phyloP scores from a whole-genome alignment of 2,113 vertebrate species.

The Phoenicopterus ruber region DNA sequence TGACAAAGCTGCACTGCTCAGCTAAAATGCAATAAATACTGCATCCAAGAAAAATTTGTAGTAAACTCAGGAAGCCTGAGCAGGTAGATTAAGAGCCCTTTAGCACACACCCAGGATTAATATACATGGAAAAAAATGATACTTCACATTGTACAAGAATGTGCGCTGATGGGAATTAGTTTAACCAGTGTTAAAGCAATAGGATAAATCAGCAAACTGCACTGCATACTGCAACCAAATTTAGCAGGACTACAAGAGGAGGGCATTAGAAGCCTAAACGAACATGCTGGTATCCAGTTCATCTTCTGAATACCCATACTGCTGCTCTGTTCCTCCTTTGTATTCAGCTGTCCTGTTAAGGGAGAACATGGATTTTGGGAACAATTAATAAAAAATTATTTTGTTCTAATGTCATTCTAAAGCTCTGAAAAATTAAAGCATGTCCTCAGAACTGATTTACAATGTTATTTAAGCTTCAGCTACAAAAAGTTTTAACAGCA shows the following conservation, averaged over 20 bases:
- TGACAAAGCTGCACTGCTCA: not conserved
- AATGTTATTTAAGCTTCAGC: not conserved
- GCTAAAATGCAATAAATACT: not conserved
- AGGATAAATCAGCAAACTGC: not conserved
- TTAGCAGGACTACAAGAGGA: not conserved
- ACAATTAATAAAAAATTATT: not conserved
- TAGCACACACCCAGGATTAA: not conserved
- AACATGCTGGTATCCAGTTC: not conserved
- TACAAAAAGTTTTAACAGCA: not conserved
- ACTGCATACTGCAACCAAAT: not conserved
- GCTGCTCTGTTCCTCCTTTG: not conserved
- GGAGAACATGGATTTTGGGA: not conserved
- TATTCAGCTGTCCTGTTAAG: not conserved
- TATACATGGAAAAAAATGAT: not conserved
- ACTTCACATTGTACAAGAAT: not conserved
- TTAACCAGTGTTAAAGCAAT: not conserved
- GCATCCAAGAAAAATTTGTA: not conserved
- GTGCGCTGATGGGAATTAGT: not conserved
- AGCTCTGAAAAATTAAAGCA: not conserved
- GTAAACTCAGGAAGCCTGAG: not conserved
- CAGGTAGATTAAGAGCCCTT: not conserved
- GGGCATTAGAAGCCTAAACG: not conserved
- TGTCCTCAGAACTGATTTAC: not conserved
- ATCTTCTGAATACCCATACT: not conserved
- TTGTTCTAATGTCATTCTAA: not conserved